Conservation (phyloP, 1,140 invertebrate species). For the Drosophila virilis region DNA sequence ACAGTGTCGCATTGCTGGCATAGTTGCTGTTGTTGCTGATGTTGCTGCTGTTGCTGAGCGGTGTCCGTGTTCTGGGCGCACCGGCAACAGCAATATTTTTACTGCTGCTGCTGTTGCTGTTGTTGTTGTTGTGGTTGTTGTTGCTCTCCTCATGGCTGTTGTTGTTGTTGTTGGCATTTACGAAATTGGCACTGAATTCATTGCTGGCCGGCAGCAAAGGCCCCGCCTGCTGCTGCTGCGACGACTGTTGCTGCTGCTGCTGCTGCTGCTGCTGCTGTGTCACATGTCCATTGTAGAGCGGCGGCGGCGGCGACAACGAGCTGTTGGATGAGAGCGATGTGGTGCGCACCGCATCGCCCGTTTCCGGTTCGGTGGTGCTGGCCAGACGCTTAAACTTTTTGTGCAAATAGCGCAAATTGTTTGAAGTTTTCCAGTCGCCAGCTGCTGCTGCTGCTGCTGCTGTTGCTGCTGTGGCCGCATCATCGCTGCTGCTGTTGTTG, state of each 20-base stretch:
- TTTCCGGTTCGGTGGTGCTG: slow-evolving; percentile 86
- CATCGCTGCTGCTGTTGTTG: slow-evolving; percentile 29
- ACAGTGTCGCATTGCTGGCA: slow-evolving; percentile 54
- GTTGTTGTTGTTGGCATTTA: slow-evolving; percentile 63
- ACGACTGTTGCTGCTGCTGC: neutral
- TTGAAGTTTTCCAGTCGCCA: slow-evolving; percentile 84
- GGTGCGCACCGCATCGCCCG: slow-evolving; percentile 75
- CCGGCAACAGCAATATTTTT: slow-evolving; percentile 19
- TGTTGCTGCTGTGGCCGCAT: slow-evolving; percentile 74
- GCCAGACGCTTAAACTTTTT: slow-evolving; percentile 96
- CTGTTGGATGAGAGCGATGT: slow-evolving; percentile 80
- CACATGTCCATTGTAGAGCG: slow-evolving; percentile 33
- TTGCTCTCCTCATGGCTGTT: slow-evolving; percentile 69
- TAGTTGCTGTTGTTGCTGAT: slow-evolving; percentile 48
- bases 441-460: slow-evolving; percentile 82
- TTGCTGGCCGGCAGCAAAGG: slow-evolving; percentile 17
- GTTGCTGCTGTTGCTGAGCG: slow-evolving; percentile 42
- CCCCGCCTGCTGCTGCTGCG: neutral
- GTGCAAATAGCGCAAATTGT: slow-evolving; percentile 92
- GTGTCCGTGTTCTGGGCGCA: slow-evolving; percentile 59
- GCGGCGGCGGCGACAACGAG: slow-evolving; percentile 65
- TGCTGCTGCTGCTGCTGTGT: neutral
- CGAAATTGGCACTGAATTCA: slow-evolving; percentile 69
- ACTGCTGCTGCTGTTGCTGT: slow-evolving; percentile 78
- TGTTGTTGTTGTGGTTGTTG: slow-evolving; percentile 84